phyloP scores from a whole-genome alignment of 2,888 invertebrate genomes.

The Mythimna vitellina region DNA sequence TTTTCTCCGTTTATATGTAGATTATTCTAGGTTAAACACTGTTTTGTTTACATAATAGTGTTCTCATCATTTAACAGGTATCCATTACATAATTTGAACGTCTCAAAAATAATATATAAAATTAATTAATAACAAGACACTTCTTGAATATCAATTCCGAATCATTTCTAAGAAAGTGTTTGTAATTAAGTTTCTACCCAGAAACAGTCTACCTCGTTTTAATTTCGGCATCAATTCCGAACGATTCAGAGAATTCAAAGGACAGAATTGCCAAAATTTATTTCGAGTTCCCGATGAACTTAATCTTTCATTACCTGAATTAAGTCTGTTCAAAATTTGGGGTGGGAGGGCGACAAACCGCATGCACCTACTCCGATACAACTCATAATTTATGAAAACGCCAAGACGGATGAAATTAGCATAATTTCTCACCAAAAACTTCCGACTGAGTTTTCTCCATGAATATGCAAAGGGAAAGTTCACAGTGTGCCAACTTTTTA shows the following conservation, averaged over 20 bases:
- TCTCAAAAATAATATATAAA: constrained; percentile 34
- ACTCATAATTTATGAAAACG: constrained; percentile 81
- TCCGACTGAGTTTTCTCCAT: constrained; percentile 86
- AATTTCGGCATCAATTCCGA: constrained; percentile 45
- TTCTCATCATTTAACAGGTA: constrained; percentile 3
- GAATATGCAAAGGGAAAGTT: constrained; percentile 89
- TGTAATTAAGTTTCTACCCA: constrained; percentile 40
- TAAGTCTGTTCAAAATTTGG: constrained; percentile 68
- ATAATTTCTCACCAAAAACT: constrained; percentile 89
- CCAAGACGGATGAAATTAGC: constrained; percentile 86
- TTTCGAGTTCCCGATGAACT: constrained; percentile 41
- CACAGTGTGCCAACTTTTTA: constrained; percentile 84
- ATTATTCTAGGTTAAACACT: neutral
- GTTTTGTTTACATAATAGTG: constrained; percentile 2
- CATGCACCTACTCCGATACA: constrained; percentile 72
- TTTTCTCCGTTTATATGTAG: neutral
- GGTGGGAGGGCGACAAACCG: constrained; percentile 70
- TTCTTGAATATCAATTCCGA: constrained; percentile 53
- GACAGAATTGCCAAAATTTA: constrained; percentile 43
- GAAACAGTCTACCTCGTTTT: constrained; percentile 34
- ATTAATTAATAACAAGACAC: constrained; percentile 35
- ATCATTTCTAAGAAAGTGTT: constrained; percentile 25
- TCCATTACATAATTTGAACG: neutral
- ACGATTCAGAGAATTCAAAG: constrained; percentile 49
- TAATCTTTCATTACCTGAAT: constrained; percentile 68